phyloP scores from a whole-genome alignment of 1,140 invertebrate species.

The Nasonia longicornis region DNA sequence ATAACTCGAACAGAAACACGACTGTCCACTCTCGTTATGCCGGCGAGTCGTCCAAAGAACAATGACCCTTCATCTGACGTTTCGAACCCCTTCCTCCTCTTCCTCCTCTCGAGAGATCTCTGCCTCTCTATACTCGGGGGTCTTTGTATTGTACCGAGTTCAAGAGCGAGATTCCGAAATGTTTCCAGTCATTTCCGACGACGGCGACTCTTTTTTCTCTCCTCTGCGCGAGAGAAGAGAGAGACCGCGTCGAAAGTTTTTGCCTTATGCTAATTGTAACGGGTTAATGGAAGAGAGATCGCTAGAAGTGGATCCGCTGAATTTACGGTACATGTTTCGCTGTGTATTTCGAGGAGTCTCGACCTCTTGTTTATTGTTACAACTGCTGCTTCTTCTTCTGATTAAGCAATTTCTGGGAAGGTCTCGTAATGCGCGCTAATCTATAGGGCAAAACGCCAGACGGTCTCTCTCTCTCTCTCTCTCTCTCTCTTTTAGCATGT shows the following conservation, averaged over 20 bases:
- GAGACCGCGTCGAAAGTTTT: slow-evolving; percentile 19
- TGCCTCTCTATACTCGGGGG: neutral
- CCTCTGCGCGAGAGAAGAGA: neutral
- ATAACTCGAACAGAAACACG: slow-evolving; percentile 43
- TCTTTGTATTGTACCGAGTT: slow-evolving; percentile 35
- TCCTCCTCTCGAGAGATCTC: neutral
- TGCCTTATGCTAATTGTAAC: slow-evolving; percentile 34
- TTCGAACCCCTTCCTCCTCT: slow-evolving; percentile 6
- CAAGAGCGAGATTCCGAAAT: slow-evolving; percentile 13
- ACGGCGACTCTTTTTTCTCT: neutral
- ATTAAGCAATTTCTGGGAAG: neutral
- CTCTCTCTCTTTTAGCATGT: neutral
- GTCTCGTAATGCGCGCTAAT: neutral
- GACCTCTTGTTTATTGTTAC: neutral
- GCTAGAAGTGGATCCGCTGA: neutral
- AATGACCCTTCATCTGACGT: slow-evolving; percentile 46
- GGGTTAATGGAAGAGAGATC: neutral
- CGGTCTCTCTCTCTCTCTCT: neutral
- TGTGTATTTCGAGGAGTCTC: neutral
- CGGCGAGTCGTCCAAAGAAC: slow-evolving; percentile 38
- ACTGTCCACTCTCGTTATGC: slow-evolving; percentile 44
- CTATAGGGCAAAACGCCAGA: neutral
- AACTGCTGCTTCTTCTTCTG: neutral
- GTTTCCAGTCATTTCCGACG: slow-evolving; percentile 13
- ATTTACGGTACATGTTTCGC: neutral